Evolutionary conservation across 2,888 invertebrate species (phyloP).

Genomic region (Neoscelio sp.): DNA sequence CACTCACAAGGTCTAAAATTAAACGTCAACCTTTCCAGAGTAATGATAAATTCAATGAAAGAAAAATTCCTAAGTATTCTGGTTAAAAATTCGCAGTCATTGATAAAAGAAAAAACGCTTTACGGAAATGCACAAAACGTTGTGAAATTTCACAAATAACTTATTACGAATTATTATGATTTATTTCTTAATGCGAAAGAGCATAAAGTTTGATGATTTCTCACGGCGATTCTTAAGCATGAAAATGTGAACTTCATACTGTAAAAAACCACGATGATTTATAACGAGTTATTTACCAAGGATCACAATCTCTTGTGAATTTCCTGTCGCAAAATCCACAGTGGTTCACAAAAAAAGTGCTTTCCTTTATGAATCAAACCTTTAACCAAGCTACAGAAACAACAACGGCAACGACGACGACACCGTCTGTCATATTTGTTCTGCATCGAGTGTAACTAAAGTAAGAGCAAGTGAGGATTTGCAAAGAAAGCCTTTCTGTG

Average conservation of each 20-base stretch:
- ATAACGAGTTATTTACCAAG: neutral
- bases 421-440: constrained; percentile 52
- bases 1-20: constrained; percentile 37
- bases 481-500: constrained; percentile 67
- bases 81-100: no score
- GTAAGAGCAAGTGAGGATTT: constrained; percentile 55
- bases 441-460: constrained; percentile 55
- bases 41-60: constrained; percentile 9
- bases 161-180: no score
- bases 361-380: no score
- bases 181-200: no score
- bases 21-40: constrained; percentile 13
- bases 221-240: no score
- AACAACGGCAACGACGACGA: constrained; percentile 42
- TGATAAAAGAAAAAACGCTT: constrained; percentile 1
- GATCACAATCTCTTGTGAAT: neutral
- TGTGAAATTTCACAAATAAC: no score
- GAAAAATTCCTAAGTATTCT: neutral
- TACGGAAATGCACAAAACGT: no score
- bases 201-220: no score
- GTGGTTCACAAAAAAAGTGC: constrained; percentile 5
- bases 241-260: no score
- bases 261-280: neutral
- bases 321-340: no score
- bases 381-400: constrained; percentile 18